Conservation (phyloP, 2,113 vertebrate species). For the Upupa epops region DNA sequence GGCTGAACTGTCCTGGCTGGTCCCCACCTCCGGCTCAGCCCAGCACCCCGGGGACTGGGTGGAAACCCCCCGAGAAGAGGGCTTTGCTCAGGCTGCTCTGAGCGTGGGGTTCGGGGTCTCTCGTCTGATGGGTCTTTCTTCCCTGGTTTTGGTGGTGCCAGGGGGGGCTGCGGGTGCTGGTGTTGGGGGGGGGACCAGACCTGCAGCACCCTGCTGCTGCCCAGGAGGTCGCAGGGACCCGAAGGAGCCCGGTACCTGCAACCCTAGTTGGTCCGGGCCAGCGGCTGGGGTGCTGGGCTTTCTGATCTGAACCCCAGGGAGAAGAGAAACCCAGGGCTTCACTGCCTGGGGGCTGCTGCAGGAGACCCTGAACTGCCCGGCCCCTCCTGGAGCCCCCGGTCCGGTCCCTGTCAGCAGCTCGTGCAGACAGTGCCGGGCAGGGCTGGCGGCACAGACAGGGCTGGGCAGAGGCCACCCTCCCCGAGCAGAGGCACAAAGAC, state of each 20-base stretch:
- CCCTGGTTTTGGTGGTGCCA: accelerated
- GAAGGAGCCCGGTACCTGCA: not conserved
- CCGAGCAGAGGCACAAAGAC: constrained; percentile 68
- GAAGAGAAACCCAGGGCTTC: not conserved
- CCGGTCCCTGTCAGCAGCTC: constrained; percentile 39
- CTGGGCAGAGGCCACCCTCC: constrained; percentile 11
- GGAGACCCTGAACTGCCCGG: constrained; percentile 20
- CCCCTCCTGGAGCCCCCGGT: constrained; percentile 1
- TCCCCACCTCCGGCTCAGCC: not conserved
- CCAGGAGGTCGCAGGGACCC: accelerated
- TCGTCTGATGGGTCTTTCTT: too few relatives aligned
- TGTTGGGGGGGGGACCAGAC: too few relatives aligned
- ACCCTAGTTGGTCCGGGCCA: accelerated
- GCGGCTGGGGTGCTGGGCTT: not conserved
- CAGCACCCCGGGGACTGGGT: not conserved
- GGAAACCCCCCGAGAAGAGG: too few relatives aligned
- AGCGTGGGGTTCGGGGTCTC: too few relatives aligned
- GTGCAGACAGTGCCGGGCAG: constrained; percentile 18
- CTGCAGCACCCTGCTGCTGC: accelerated
- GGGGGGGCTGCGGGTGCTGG: accelerated
- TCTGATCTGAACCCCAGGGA: not conserved
- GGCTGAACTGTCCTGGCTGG: not conserved
- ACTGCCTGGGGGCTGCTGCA: not conserved
- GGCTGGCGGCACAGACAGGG: constrained; percentile 35
- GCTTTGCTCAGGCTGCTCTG: too few relatives aligned